Base-by-base conservation (phyloP, 1,140 invertebrate species). In the Lutraria rhynchaena region DNA sequence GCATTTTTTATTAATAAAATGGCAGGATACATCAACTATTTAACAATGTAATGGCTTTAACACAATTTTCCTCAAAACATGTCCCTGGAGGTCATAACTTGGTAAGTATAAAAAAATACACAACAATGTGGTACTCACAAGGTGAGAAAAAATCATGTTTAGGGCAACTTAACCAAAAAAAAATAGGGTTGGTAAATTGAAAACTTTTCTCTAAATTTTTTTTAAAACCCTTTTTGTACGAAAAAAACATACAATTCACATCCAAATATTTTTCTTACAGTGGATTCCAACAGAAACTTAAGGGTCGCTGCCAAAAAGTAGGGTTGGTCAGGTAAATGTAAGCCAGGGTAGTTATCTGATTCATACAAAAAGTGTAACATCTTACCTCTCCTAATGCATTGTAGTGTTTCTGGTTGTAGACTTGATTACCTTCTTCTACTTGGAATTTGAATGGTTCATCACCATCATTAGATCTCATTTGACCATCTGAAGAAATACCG, bases 331-430 rank as follows among this genome's bases (percentile, higher is more conserved):
- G 15, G 15, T 31, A 33, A 5, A 29, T n/a, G 55, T 58, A 11
- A n/a, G 9, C 7, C 22, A 15, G 22, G 7, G 55, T 24, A 17
- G 17, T n/a, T 24, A 65, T 41, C 2, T 35, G 22, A n/a, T 33
- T 31, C 29, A 13, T 13, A 24, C 17, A 37, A n/a, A 44, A 24
- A 27, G 3, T 55, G 24, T n/a, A 46, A n/a, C n/a, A n/a, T n/a
- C 77, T 51, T 33, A 81, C 77, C 31, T 81, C 77, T 57, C 77
- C 77, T 3, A 81, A 24, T 2, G 77, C 77, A 60, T 81, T 71
- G 27, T 81, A 81, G 41, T 71, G 65, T 60, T 81, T 58, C 53
- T 81, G 77, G 29, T 81, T 81, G 27, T 60, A 81, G 13, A 19
- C 11, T 19, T 49, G 44, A 17, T 81, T 19, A 3, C 65, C 77